Base-by-base conservation (phyloP, 1,140 invertebrate species). In the Palaemon carinicauda region DNA sequence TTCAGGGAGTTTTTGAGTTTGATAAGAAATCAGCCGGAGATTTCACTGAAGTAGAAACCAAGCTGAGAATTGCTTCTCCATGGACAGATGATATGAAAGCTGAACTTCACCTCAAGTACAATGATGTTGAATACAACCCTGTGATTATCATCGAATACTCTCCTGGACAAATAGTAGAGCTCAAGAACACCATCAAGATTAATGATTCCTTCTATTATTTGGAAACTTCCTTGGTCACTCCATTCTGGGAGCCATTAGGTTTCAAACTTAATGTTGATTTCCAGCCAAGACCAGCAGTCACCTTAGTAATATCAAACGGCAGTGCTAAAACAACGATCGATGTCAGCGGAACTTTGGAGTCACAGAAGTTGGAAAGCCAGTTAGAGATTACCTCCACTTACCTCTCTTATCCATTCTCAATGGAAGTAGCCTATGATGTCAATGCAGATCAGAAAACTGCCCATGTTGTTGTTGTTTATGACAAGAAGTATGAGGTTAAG, bases 201-300 rank as follows among this genome's bases (percentile, higher is more conserved):
- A 27, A 74, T 21, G 31, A 50, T 3, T 51, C 60, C 12, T 69
- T 60, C 27, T 54, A 80, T n/a, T 71, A 80, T 31, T 53, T 51
- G 21, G 69, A 52, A 33, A 52, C 60, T 21, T n/a, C 77, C 33
- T 24, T 86, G 9, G 54, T 51, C 51, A 86, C 83, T 5, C 83
- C 83, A n/a, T 86, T 86, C 83, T 86, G 83, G 83, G 77, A 86
- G 24, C 77, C 83, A 27, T 19, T 86, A 12, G 77, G 83, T 10
- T 86, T 73, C 24, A 80, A 54, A 21, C 77, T 86, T 29, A 80
- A 73, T 19, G 17, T 86, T 17, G 74, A 60, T 19, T 80, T 79
- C 27, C 31, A 73, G 24, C 24, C 83, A 56, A 52, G 21, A 7
- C 33, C 33, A 27, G 24, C 60, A 12, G 83, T 12, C n/a, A 33